Evolutionary conservation across 2,797 vertebrate species (phyloP).

Genomic region (Scolopax rusticola): DNA sequence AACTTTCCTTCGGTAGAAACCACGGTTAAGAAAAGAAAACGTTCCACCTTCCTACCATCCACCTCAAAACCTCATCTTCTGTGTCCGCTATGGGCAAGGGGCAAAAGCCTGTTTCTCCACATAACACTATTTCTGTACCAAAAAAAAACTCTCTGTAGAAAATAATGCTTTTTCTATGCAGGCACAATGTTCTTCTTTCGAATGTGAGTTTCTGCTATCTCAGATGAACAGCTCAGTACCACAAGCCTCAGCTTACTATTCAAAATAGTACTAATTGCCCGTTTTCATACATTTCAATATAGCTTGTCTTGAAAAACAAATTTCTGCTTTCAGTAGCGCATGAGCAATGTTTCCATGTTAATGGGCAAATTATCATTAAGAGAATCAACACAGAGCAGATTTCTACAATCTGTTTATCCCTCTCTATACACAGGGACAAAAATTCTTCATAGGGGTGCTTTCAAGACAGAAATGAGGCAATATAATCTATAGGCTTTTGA

Average conservation of each 20-base stretch:
- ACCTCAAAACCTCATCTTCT: background rate
- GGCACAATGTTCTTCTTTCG: background rate
- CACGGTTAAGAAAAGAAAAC: background rate
- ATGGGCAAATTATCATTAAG: background rate
- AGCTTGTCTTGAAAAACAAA: background rate
- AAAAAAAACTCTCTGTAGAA: background rate
- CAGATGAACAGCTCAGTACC: background rate
- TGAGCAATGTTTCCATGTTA: background rate
- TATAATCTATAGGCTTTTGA: background rate
- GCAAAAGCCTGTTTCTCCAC: background rate
- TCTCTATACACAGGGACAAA: background rate
- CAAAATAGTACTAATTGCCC: background rate
- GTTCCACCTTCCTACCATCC: background rate
- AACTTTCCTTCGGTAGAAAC: conserved; percentile 8
- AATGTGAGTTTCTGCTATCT: background rate
- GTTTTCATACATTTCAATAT: conserved; percentile 2
- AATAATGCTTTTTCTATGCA: background rate
- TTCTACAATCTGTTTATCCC: background rate
- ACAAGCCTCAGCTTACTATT: background rate
- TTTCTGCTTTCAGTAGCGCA: background rate
- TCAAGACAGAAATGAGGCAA: background rate
- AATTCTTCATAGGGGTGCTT: background rate
- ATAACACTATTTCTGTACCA: background rate
- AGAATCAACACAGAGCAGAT: background rate
- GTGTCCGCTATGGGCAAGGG: background rate